A percentile compares a stretch with the other conserved stretches of the same genome.
These are phyloP conservation scores for Microctenopoma steveboyesi DNA, from an alignment of 2,797 vertebrate species.

Conservation along the genomic window DNA sequence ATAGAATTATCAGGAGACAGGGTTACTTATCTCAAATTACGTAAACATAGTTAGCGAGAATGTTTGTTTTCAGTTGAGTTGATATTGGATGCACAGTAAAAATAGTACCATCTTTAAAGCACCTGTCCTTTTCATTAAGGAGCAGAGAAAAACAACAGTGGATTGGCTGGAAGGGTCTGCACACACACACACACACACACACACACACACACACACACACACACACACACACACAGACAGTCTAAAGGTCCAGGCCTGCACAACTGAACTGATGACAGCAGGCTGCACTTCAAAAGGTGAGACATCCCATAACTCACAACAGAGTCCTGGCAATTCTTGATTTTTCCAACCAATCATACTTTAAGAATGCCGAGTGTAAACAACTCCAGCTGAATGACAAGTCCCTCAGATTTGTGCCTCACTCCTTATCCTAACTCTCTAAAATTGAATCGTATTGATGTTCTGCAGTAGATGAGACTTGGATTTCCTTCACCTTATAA, in stretches of 20 bases:
- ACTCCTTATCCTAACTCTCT: not conserved
- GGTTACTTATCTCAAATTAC: no score
- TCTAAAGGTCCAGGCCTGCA: slow-evolving; percentile 55
- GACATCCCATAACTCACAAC: slow-evolving; percentile 78
- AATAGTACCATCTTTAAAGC: slow-evolving; percentile 60
- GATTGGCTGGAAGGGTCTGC: slow-evolving; percentile 38
- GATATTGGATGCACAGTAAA: slow-evolving; percentile 27
- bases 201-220: slow-evolving; percentile 26
- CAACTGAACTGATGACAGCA: slow-evolving; percentile 75
- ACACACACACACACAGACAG: slow-evolving; percentile 29
- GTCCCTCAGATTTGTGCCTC: slow-evolving; percentile 44
- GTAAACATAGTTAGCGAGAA: no score
- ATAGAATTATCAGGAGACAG: no score
- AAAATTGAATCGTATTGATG: slow-evolving; percentile 32
- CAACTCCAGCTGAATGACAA: slow-evolving; percentile 79
- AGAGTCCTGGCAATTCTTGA: slow-evolving; percentile 72
- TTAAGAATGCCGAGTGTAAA: slow-evolving; percentile 74
- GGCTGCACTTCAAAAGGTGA: slow-evolving; percentile 79
- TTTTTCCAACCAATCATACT: slow-evolving; percentile 80
- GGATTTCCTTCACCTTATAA: not conserved
- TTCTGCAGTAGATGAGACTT: slow-evolving; percentile 10
- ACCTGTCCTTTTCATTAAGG: slow-evolving; percentile 74
- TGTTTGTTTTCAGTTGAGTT: no score
- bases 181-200: slow-evolving; percentile 23
- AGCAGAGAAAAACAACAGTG: slow-evolving; percentile 66